A percentile compares a stretch with the other conserved stretches of the same genome.
These are phyloP conservation scores for Martes flavigula DNA, from an alignment of 2,797 vertebrate genomes.

Conservation along the genomic window DNA sequence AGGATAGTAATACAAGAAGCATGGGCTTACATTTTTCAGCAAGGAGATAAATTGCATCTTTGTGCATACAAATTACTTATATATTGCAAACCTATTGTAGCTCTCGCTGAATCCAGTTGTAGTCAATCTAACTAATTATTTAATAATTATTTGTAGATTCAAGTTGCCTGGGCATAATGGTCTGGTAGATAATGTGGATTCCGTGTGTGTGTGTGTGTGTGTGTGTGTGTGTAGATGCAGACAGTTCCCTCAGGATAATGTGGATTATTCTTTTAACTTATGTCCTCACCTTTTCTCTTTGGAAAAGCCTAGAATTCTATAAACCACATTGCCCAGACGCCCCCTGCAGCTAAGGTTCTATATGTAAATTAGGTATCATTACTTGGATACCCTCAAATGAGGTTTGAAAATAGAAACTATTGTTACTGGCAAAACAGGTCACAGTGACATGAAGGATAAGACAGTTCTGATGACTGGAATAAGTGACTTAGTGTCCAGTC, in stretches of 20 bases:
- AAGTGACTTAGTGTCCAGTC: not conserved
- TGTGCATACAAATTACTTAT: not conserved
- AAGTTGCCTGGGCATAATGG: not conserved
- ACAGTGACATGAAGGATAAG: not conserved
- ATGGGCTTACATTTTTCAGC: not conserved
- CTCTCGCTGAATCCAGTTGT: not conserved
- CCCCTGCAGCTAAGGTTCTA: not conserved
- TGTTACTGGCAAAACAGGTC: not conserved
- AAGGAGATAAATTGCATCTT: not conserved
- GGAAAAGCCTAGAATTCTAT: not conserved
- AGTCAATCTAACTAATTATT: not conserved
- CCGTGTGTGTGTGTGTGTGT: too few relatives aligned
- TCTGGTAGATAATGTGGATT: not conserved
- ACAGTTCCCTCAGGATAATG: not conserved
- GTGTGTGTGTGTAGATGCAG: not conserved
- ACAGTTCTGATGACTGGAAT: not conserved
- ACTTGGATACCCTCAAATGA: not conserved
- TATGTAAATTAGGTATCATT: not conserved
- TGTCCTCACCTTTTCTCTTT: not conserved
- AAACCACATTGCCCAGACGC: not conserved
- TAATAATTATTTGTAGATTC: not conserved
- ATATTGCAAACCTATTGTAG: not conserved
- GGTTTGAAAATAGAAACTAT: not conserved
- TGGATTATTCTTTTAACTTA: not conserved
- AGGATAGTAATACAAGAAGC: not conserved